Evolutionary conservation across 2,888 invertebrate genomes (phyloP).

Genomic region (Pristionchus mayeri): DNA sequence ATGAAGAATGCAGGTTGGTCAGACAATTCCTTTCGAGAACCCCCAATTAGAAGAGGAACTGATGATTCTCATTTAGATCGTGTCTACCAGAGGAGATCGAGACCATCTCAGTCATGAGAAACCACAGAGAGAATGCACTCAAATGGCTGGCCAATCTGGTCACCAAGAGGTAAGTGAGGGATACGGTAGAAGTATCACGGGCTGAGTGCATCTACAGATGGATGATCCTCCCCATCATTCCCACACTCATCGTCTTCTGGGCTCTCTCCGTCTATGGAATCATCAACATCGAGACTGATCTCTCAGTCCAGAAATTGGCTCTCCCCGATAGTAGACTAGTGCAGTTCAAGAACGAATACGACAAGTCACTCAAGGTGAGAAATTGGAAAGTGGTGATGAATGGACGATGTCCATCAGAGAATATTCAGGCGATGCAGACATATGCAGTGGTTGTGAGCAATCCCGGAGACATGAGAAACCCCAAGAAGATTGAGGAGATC

Average conservation of each 20-base stretch:
- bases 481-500: constrained; percentile 51
- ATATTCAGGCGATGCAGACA: constrained; percentile 61
- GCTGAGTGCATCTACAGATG: constrained; percentile 15
- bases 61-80: constrained; percentile 48
- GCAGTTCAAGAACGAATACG: constrained; percentile 61
- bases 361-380: constrained; percentile 56
- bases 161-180: constrained; percentile 46
- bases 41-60: no score
- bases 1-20: constrained; percentile 50
- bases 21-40: background rate
- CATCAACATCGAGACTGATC: constrained; percentile 60
- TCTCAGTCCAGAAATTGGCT: constrained; percentile 65
- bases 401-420: background rate
- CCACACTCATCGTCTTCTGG: constrained; percentile 59
- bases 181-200: background rate
- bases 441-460: constrained; percentile 58
- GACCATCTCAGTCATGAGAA: constrained; percentile 52
- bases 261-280: constrained; percentile 60
- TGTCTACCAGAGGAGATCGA: constrained; percentile 58
- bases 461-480: constrained; percentile 60
- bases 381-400: background rate
- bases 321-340: constrained; percentile 58
- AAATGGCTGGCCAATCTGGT: constrained; percentile 55
- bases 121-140: constrained; percentile 56
- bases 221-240: constrained; percentile 48